Percentiles rank a stretch among this genome's conserved stretches.
phyloP scores from a whole-genome alignment of 2,888 invertebrate species.

The Xestoiulus laeticollis region DNA sequence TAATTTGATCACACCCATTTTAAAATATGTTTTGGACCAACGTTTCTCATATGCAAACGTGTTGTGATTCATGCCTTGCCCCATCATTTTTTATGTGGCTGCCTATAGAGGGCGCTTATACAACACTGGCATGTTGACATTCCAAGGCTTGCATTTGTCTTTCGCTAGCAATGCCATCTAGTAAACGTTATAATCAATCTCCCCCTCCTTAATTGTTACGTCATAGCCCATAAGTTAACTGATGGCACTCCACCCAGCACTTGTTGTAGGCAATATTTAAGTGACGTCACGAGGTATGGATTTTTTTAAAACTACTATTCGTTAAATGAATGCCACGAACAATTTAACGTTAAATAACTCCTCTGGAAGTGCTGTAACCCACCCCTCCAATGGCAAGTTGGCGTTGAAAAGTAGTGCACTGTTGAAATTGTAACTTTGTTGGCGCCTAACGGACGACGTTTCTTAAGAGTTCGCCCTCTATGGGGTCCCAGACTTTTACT shows the following conservation, averaged over 20 bases:
- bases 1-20: background rate
- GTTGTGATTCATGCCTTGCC: background rate
- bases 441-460: slow-evolving; percentile 25
- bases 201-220: no score
- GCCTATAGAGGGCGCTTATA: no score
- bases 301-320: background rate
- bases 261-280: background rate
- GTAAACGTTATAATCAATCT: no score
- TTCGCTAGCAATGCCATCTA: no score
- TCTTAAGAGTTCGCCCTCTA: background rate
- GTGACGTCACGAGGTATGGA: background rate
- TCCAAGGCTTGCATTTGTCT: no score
- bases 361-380: background rate
- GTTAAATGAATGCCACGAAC: background rate
- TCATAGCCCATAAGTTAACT: no score
- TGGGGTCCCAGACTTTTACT: slow-evolving; percentile 16
- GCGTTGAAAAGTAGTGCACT: background rate
- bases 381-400: background rate
- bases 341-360: background rate
- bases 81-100: no score
- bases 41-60: background rate
- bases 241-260: background rate
- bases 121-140: no score
- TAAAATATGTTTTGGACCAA: background rate
- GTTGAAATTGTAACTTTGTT: background rate